phyloP scores from a whole-genome alignment of 2,888 invertebrate genomes.

The Yponomeuta cagnagella region DNA sequence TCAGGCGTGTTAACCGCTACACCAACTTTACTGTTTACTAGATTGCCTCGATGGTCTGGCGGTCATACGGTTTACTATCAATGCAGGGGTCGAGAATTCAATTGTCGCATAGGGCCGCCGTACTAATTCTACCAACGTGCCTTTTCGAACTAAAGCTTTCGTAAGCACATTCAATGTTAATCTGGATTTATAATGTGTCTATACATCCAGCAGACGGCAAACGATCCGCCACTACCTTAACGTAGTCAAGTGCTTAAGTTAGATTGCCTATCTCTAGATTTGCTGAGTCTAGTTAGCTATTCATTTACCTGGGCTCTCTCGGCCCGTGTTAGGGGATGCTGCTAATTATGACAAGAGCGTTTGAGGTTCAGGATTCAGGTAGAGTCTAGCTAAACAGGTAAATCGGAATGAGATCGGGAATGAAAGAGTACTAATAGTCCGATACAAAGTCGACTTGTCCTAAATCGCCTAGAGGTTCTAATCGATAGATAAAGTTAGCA shows the following conservation, averaged over 20 bases:
- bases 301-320: background rate
- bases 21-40: too few relatives aligned
- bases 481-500: too few relatives aligned
- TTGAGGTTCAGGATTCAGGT: background rate
- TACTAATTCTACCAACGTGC: too few relatives aligned
- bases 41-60: too few relatives aligned
- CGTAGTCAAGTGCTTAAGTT: background rate
- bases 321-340: background rate
- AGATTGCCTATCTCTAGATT: slow-evolving; percentile 3
- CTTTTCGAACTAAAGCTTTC: too few relatives aligned
- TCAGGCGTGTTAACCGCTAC: too few relatives aligned
- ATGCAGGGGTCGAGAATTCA: too few relatives aligned
- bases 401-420: background rate
- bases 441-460: background rate
- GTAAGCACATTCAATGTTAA: too few relatives aligned
- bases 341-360: background rate
- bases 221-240: background rate
- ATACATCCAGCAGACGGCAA: background rate
- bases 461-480: background rate
- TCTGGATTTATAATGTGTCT: background rate
- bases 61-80: too few relatives aligned
- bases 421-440: background rate
- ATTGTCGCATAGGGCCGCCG: too few relatives aligned
- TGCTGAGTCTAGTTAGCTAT: background rate
- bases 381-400: background rate